Evolutionary conservation across 2,888 invertebrate species (phyloP).

Genomic region (Dichetophora obliterata): DNA sequence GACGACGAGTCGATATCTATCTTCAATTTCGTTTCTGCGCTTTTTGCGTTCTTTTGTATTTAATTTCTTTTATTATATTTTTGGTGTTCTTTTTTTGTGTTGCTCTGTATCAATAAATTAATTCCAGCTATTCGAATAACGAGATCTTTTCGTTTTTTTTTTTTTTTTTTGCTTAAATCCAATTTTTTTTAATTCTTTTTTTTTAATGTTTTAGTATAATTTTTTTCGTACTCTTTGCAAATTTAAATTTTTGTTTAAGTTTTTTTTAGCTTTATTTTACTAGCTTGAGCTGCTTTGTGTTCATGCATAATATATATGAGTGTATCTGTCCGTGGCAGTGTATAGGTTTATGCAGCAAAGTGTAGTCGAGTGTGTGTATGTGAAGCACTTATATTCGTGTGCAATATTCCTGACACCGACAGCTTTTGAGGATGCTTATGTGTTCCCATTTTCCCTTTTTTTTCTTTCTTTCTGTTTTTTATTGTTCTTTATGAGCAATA

Average conservation of each 20-base stretch:
- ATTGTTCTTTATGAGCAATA: constrained; percentile 33
- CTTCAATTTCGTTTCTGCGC: constrained; percentile 16
- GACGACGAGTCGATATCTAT: background rate
- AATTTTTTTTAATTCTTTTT: background rate
- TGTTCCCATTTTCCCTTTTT: constrained; percentile 23
- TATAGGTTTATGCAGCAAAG: background rate
- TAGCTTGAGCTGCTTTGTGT: constrained; percentile 57
- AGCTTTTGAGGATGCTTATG: constrained; percentile 17
- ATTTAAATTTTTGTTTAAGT: background rate
- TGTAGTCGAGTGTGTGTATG: constrained; percentile 45
- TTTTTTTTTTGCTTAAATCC: background rate
- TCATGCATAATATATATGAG: constrained; percentile 63
- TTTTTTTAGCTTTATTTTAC: background rate
- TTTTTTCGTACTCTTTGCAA: background rate
- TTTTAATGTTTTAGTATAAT: background rate
- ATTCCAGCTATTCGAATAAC: constrained; percentile 32
- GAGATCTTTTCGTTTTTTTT: too few species aligned
- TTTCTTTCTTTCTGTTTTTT: constrained; percentile 29
- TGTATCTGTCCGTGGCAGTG: constrained; percentile 35
- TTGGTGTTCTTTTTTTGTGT: constrained; percentile 21
- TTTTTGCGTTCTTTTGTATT: constrained; percentile 33
- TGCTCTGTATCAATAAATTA: constrained; percentile 27
- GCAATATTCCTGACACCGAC: background rate
- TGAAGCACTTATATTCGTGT: constrained; percentile 22
- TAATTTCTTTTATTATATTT: constrained; percentile 28